Evolutionary conservation across 2,113 vertebrate genomes (phyloP), one percentile per base, ranked within the genome.

Genomic region (Halcyon malimbica): DNA sequence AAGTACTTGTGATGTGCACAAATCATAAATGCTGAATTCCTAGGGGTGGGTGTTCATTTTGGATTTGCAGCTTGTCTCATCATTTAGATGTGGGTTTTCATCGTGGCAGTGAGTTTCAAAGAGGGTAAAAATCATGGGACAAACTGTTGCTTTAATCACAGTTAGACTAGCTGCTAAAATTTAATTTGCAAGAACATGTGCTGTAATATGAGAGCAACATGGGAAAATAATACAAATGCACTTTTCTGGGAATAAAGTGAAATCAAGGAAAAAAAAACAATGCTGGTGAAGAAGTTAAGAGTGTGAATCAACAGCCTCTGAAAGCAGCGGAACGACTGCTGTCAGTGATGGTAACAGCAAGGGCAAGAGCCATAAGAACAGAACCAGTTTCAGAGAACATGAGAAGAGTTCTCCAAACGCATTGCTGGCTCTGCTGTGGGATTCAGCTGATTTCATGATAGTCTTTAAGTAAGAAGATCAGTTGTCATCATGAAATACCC

Each of bases 111-210:
- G 57, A 89, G 35, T 46, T 92, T 91, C 83, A 75, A 89, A 91
- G 62, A 1, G 4, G 67, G 9, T 12, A 0, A 8, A 25, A 71
- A n/a, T 64, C 17, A 59, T 60, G 73, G 83, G 44, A 57, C 62
- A 90, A 79, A 28, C n/a, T 42, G 18, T 91, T 96, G 31, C 60
- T 93, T 93, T 92, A 84, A 76, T 96, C 79, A 51, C 41, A 78
- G 65, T 67, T 73, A 81, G 77, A 64, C n/a, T 88, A 74, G 31
- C 65, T 68, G 41, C 44, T 92, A 37, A 79, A 94, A 84, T 35
- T 68, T 82, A 41, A 65, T 76, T 87, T 83, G 29, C 51, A 33
- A 81, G 60, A 83, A 74, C 37, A 73, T 91, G 82, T 93, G 16
- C 65, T 87, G 57, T 70, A 57, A 39, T 57, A 23, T 69, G 48